Conservation (phyloP, 2,888 invertebrate genomes). For the Deroplatys truncata region DNA sequence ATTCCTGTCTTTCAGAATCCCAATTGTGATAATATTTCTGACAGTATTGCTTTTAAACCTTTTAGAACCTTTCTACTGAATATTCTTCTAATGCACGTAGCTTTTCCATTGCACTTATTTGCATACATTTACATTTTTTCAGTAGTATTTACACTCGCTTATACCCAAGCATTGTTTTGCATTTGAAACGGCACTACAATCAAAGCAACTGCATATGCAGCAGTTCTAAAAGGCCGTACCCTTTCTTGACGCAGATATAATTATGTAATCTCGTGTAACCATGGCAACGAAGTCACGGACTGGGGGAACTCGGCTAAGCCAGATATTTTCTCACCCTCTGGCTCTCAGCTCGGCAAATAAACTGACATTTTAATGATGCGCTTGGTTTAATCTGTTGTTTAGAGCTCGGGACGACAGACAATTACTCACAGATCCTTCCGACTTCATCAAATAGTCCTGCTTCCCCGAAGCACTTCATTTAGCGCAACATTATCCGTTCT, state of each 20-base stretch:
- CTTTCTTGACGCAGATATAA: neutral
- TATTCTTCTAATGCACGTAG: too few species aligned
- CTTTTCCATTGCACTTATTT: too few species aligned
- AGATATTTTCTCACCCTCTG: neutral
- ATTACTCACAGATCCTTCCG: neutral
- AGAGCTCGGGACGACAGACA: neutral
- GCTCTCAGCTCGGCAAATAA: neutral
- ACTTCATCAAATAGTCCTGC: neutral
- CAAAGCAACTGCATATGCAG: too few species aligned
- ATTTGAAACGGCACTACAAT: too few species aligned
- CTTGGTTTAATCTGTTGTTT: neutral
- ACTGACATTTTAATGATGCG: neutral
- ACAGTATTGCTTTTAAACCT: too few species aligned
- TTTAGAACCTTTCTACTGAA: too few species aligned
- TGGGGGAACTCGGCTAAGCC: neutral
- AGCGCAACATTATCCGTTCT: neutral
- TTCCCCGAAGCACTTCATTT: neutral
- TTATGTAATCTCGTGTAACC: neutral
- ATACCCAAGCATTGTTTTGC: too few species aligned
- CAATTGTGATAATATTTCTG: too few species aligned
- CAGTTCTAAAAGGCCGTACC: neutral
- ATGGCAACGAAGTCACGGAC: neutral
- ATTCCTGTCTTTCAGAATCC: too few species aligned
- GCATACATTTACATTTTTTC: too few species aligned
- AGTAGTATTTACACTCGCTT: too few species aligned